Base-by-base conservation (phyloP, 2,113 vertebrate species). In the Girardinichthys multiradiatus region DNA sequence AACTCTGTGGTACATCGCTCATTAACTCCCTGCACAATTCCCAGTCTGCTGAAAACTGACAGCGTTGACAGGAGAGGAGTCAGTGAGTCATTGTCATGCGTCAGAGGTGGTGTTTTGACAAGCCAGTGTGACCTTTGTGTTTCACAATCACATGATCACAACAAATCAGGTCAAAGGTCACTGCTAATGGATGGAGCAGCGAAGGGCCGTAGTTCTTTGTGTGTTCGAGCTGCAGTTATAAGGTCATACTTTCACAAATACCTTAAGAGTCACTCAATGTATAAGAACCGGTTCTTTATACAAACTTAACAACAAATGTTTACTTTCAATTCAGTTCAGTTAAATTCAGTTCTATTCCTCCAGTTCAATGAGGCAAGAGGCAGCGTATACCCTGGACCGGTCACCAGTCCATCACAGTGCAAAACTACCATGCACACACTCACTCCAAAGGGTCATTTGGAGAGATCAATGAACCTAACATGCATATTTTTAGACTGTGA, bases 131-230 rank as follows among this genome's bases (percentile, higher is more conserved):
- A 91, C 91, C 89, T 72, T 63, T 77, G 77, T 86, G 91, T 89
- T 90, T 82, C 87, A 78, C 87, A 83, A 93, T 93, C 92, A 78
- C 76, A 89, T 88, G 89, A 92, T 87, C 92, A 91, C 85, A 81
- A 89, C 66, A 37, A 77, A 42, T 68, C 60, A 13, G 92, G 91
- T 91, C 90, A 91, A 84, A 92, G 92, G 91, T 92, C 90, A 85
- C 26, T 58, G 57, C 89, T 93, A 92, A 92, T 94, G 91, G 93
- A 90, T 70, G 87, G 73, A 71, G 76, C 8, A 70, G 80, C 54
- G 15, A 84, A 81, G 80, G 87, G 51, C 72, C 85, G 82, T 60
- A 67, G 79, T 78, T 90, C 80, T 67, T 42, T 62, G 57, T 77
- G 42, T 35, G 35, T 70, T 21, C 61, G 70, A 65, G 65, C 3